Conservation (phyloP, 2,888 invertebrate genomes). For the Pterobdella sp. region DNA sequence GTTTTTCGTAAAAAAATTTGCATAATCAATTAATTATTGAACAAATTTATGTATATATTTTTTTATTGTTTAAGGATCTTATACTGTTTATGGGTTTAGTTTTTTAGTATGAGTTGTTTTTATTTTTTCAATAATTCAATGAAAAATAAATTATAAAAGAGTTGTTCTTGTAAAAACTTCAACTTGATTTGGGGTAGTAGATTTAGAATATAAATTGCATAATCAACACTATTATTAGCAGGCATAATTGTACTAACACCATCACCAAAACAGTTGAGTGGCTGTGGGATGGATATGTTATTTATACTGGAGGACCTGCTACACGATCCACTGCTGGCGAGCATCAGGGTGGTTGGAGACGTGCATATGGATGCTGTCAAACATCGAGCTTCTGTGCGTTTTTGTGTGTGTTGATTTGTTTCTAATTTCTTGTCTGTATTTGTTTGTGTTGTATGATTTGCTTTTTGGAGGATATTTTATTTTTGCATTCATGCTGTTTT, state of each 20-base stretch:
- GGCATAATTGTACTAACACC: not conserved
- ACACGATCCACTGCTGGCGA: constrained; percentile 66
- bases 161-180: too few relatives aligned
- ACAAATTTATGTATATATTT: too few relatives aligned
- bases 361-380: constrained; percentile 75
- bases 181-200: too few relatives aligned
- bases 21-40: too few relatives aligned
- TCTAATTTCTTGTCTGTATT: not conserved
- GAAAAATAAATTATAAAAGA: too few relatives aligned
- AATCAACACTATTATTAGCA: not conserved
- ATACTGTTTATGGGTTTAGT: too few relatives aligned
- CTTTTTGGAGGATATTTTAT: too few relatives aligned
- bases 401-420: not conserved
- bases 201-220: not conserved
- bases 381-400: constrained; percentile 54
- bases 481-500: not conserved
- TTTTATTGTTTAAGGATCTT: too few relatives aligned
- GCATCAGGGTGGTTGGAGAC: constrained; percentile 69
- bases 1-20: too few relatives aligned
- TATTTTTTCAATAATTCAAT: too few relatives aligned
- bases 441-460: too few relatives aligned
- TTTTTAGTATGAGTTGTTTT: too few relatives aligned
- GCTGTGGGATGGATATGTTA: constrained; percentile 75
- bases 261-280: constrained; percentile 52
- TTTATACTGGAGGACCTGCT: constrained; percentile 82